Evolutionary conservation across 2,113 vertebrate species (phyloP).

Genomic region (Neodontobutis hainanensis): DNA sequence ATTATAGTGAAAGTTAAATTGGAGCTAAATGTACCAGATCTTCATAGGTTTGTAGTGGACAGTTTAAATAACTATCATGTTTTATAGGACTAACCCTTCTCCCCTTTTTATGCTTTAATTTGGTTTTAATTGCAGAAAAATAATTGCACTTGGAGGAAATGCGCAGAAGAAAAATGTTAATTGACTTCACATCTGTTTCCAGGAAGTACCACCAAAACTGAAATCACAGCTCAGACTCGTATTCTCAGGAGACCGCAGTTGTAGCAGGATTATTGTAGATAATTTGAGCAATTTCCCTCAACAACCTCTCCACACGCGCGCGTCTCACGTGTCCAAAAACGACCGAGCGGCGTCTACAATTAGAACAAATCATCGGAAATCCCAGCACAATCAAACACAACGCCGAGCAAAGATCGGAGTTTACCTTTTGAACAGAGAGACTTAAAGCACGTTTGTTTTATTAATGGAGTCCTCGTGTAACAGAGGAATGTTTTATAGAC

Average conservation of each 20-base stretch:
- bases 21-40: too few species aligned
- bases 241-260: conserved; percentile 21
- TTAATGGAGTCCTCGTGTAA: background rate
- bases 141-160: background rate
- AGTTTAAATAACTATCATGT: too few species aligned
- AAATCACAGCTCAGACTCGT: background rate
- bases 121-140: background rate
- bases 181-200: background rate
- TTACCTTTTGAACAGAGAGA: conserved; percentile 17
- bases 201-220: background rate
- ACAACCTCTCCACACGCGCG: conserved; percentile 9
- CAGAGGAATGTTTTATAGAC: background rate
- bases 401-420: conserved; percentile 1
- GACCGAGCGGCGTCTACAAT: conserved; percentile 8
- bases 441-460: conserved; percentile 21
- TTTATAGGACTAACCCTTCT: too few species aligned
- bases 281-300: conserved; percentile 5
- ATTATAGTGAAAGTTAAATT: too few species aligned
- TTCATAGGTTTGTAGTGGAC: too few species aligned
- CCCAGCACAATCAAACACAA: conserved; percentile 4
- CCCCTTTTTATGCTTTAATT: background rate
- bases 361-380: conserved; percentile 31
- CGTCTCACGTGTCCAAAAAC: conserved; percentile 7
- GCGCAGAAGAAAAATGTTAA: background rate
- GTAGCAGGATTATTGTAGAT: background rate